Evolutionary conservation across 2,797 vertebrate species (phyloP), one percentile per base, ranked within the genome.

Genomic region (Amniataba percoides): DNA sequence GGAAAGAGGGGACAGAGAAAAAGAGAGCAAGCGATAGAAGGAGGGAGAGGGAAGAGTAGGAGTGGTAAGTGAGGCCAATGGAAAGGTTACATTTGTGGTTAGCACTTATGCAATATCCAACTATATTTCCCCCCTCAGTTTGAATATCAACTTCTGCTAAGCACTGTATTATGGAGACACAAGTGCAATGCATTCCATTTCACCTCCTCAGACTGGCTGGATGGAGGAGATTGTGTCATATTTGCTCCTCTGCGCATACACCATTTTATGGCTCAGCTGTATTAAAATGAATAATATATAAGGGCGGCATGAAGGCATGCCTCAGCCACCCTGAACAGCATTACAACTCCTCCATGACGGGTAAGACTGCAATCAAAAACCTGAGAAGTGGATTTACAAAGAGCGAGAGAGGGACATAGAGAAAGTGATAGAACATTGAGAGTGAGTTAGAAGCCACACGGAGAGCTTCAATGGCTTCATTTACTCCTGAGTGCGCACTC

Each of bases 251-350:
- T 84, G 74, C 81, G 40, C 77, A 79, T 70, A 85, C 51, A 77
- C 64, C 49, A 77, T 87, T 90, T 92, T 88, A 83, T 77, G 78
- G 74, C 80, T 89, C 69, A 81, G 87, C 84, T 89, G 84, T 90
- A 90, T 86, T 91, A 82, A 89, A 90, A 90, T 89, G 65, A 91
- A 93, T 91, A 90, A 91, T 87, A 89, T 92, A 90, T 87, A 74
- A 73, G 56, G 51, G 55, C 61, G 75, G 73, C 88, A 83, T 71
- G 77, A 85, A 91, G 78, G 77, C 78, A 83, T 73, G 76, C 70
- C 75, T 78, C 68, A 77, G 71, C 76, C 75, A 70, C 67, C 19
- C 69, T 49, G 59, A 87, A 76, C 56, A 64, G 71, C 69, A 83
- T 84, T 82, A 78, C 73, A 85, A 69, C 62, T 71, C 70, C 52